Base-by-base conservation (phyloP, 64 coral and sea anemone species). In the Dendronephthya gigantea region DNA sequence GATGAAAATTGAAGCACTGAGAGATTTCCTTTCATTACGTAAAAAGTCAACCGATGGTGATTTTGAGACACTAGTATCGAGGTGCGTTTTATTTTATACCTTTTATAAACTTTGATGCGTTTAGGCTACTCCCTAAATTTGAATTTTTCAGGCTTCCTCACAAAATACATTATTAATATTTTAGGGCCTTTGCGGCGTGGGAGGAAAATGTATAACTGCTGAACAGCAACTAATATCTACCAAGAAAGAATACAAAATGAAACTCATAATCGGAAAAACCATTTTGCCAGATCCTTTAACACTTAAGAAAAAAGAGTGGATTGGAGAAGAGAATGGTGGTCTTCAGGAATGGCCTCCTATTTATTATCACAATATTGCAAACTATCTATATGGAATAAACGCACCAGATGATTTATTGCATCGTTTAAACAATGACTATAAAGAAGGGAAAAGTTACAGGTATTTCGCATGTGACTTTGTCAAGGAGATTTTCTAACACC, bases 361-460 rank as follows among this genome's bases (percentile, higher is more conserved):
- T 52, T 52, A 52, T 52, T 52, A 52, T 22, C 50, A 52, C 50
- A 22, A 52, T 52, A 52, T 52, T 22, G 50, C 50, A 52, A 52
- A 52, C 23, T 52, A 52, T 52, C 50, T 52, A 22, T 1, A 52
- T 52, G 50, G 50, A 52, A 52, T 52, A 52, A 52, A 52, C 23
- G 50, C 50, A 74, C 33, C 68, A 74, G 68, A 35, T 9, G 33
- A 74, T 74, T 35, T 74, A 35, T 74, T 30, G 13, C 68, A 74
- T 74, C 68, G 68, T 30, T 74, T 74, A 35, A 27, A 30, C n/a
- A 74, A 74, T 74, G 68, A 74, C n/a, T 74, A 74, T 74, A 74
- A 74, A 74, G 68, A 74, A 74, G 68, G 68, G 68, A 74, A 74
- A 27, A 35, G n/a, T 35, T 74, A 74, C 33, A 70, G 14, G 68